Evolutionary conservation across 2,113 vertebrate genomes (phyloP).

Genomic region (Festucalex cinctus): DNA sequence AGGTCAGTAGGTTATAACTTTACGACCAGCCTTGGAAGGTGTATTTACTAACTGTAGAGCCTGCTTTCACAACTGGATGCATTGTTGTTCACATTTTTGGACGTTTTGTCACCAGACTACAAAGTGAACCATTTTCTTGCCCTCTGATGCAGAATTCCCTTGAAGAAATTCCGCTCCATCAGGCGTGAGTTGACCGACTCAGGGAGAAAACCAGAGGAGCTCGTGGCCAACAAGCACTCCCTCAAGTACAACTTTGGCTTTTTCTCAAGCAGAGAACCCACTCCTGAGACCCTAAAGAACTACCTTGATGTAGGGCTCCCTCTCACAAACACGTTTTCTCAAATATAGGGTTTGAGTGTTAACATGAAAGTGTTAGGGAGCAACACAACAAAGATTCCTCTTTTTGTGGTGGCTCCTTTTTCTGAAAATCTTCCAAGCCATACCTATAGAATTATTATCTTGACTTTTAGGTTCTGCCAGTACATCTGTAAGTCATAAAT

Average conservation of each 20-base stretch:
- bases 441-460: neutral
- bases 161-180: slow-evolving; percentile 84
- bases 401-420: slow-evolving; percentile 11
- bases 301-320: slow-evolving; percentile 82
- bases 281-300: slow-evolving; percentile 86
- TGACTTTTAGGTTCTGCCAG: neutral
- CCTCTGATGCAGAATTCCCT: slow-evolving; percentile 75
- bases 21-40: neutral
- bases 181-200: slow-evolving; percentile 76
- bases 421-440: slow-evolving; percentile 12
- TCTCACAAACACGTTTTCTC: slow-evolving; percentile 5
- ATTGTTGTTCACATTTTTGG: neutral
- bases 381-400: slow-evolving; percentile 33
- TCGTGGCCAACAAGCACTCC: slow-evolving; percentile 49
- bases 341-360: neutral
- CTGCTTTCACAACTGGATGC: neutral
- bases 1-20: neutral
- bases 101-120: neutral
- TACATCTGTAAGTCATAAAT: slow-evolving; percentile 9
- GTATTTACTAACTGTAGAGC: neutral
- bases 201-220: slow-evolving; percentile 65
- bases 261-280: slow-evolving; percentile 60
- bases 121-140: neutral
- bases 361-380: neutral
- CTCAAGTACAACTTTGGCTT: slow-evolving; percentile 81